These are phyloP conservation scores for Cryptocephalus primarius DNA, from an alignment of 2,888 invertebrate species.

Conservation along the genomic window DNA sequence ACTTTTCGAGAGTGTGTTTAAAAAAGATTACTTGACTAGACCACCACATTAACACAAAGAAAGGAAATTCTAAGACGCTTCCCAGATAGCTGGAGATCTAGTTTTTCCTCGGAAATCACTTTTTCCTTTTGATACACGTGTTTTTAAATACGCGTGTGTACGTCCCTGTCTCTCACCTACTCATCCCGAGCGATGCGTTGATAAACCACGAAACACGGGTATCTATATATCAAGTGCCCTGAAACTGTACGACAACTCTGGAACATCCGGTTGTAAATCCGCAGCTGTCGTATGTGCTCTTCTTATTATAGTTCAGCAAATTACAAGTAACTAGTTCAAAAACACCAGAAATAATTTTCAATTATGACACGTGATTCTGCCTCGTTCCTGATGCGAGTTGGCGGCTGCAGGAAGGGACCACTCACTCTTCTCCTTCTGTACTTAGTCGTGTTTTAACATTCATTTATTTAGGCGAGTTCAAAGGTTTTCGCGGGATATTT, in stretches of 20 bases:
- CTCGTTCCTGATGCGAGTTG: conserved; percentile 9
- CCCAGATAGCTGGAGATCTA: too few species aligned
- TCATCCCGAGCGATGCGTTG: too few species aligned
- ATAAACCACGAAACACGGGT: too few species aligned
- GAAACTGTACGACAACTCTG: conserved; percentile 23
- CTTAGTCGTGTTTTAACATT: background rate
- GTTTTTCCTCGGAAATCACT: too few species aligned
- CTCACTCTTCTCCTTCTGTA: conserved; percentile 4
- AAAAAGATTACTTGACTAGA: too few species aligned
- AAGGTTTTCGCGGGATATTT: background rate
- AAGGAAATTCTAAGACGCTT: too few species aligned
- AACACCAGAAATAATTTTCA: conserved; percentile 16
- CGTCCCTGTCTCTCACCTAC: too few species aligned
- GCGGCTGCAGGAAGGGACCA: conserved; percentile 8
- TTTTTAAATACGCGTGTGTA: too few species aligned
- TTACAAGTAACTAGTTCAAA: conserved; percentile 17
- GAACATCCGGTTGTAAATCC: conserved; percentile 25
- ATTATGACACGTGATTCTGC: conserved; percentile 12
- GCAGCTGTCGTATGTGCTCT: conserved; percentile 18
- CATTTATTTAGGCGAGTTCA: conserved; percentile 5
- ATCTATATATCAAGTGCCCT: too few species aligned
- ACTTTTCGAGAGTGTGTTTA: too few species aligned
- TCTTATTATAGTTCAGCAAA: conserved; percentile 19
- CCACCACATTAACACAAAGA: too few species aligned
- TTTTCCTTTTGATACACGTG: too few species aligned